Evolutionary conservation across 92 coral and sea anemone species (phyloP).

Genomic region (Siderastrea siderea): DNA sequence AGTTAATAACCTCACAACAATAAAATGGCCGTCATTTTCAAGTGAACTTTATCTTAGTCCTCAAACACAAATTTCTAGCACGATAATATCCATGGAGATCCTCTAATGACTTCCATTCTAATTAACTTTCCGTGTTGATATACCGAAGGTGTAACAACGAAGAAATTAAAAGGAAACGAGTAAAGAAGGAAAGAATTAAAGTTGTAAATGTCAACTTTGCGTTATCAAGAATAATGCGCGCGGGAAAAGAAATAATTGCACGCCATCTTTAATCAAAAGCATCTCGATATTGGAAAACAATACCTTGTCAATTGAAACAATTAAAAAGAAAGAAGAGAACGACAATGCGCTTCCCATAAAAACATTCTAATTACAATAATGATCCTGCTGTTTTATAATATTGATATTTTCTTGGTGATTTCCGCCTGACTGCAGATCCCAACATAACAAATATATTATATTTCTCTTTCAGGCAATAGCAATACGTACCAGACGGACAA

Average conservation of each 20-base stretch:
- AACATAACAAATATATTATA: not conserved
- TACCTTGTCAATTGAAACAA: not conserved
- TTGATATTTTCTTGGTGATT: not conserved
- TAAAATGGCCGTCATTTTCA: not conserved
- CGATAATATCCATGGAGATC: conserved; percentile 31
- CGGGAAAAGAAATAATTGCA: not conserved
- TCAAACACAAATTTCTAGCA: not conserved
- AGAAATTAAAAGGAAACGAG: not conserved
- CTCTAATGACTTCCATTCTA: conserved; percentile 4
- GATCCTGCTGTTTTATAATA: not conserved
- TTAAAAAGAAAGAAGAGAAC: not conserved
- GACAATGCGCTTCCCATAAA: not conserved
- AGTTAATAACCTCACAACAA: conserved; percentile 3
- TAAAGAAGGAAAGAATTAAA: conserved; percentile 30
- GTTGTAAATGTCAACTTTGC: conserved; percentile 12
- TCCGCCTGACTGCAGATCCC: not conserved
- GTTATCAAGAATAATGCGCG: not conserved
- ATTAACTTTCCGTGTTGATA: conserved; percentile 35
- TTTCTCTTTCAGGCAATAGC: not conserved
- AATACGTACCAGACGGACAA: not conserved
- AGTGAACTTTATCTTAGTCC: conserved; percentile 15
- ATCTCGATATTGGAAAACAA: not conserved
- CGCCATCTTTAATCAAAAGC: not conserved
- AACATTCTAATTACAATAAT: not conserved
- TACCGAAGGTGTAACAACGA: conserved; percentile 22